Conservation (phyloP, 2,888 invertebrate genomes). For the Drosophila nigritarsus region DNA sequence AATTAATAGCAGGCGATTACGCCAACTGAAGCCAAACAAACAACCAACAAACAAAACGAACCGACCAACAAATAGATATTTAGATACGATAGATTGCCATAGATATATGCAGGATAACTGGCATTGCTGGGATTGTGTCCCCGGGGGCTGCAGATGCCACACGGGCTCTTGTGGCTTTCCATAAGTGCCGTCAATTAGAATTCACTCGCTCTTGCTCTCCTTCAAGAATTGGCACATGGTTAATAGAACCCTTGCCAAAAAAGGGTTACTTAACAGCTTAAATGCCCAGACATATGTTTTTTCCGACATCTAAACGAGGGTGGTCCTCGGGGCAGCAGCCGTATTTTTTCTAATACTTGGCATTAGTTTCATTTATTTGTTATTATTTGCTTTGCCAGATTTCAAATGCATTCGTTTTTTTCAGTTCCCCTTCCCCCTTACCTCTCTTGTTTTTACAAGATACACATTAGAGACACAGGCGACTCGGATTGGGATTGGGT, state of each 20-base stretch:
- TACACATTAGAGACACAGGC: constrained; percentile 61
- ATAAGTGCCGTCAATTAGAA: constrained; percentile 71
- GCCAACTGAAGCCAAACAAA: constrained; percentile 54
- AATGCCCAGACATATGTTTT: constrained; percentile 65
- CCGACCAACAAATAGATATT: constrained; percentile 56
- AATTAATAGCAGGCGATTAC: constrained; percentile 79
- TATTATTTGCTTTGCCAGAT: constrained; percentile 69
- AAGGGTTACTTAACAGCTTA: constrained; percentile 73
- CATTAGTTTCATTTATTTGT: constrained; percentile 75
- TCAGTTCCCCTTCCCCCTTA: background rate
- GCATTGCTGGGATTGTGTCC: constrained; percentile 23
- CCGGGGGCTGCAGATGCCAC: constrained; percentile 64
- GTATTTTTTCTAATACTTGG: constrained; percentile 34
- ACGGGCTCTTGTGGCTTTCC: constrained; percentile 53
- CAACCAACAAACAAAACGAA: constrained; percentile 21
- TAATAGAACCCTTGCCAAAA: constrained; percentile 44
- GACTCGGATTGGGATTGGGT: constrained; percentile 55
- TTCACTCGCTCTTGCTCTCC: constrained; percentile 12
- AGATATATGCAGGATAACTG: constrained; percentile 17
- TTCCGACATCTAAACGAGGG: constrained; percentile 43
- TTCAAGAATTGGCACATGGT: constrained; percentile 58
- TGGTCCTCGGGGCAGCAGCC: constrained; percentile 47
- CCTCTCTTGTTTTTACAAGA: constrained; percentile 46
- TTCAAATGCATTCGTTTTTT: constrained; percentile 58
- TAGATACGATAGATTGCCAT: constrained; percentile 48